Evolutionary conservation across 2,888 invertebrate species (phyloP), one percentile per base, ranked within the genome.

Genomic region (Nemurella pictetii): DNA sequence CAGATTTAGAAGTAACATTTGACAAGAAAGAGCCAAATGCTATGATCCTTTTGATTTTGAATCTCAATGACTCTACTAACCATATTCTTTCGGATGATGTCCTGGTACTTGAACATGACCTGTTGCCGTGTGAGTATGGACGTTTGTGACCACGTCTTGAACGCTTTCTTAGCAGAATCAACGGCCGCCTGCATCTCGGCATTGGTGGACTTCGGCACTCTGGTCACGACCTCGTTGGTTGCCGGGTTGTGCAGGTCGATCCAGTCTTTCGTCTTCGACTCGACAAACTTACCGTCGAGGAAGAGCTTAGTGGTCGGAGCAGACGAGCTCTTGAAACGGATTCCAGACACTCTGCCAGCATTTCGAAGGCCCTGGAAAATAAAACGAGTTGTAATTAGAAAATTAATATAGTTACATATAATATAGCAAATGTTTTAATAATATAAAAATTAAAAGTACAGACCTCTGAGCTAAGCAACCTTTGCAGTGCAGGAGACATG

Each of bases 241-340:
- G 98, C 98, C 78, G 99, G 99, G 91, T 99, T 96, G 87, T 96
- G 96, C 12, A 99, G 93, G 88, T 99, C 98, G 88, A 99, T 96
- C 96, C 97, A 99, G 88, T 99, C 95, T 28, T 91, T 94, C 0
- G 98, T 94, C 90, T 98, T 96, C 0, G 99, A 99, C 86, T 99
- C 99, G 86, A 93, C 90, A 91, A 96, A 96, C 90, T 98, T 94
- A 85, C 99, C 99, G 92, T 99, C 95, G 88, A 99, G 97, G 91
- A 96, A 99, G 86, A 99, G 93, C 91, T 99, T 99, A 28, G 98
- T 97, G 5, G 95, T 95, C 0, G 96, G 92, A 2, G 93, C 93
- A 3, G 88, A 85, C 35, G 93, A 90, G 86, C 92, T 93, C 87
- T 93, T 93, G 87, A 93, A 93, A 86, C 90, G 81, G 15, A 86